A percentile compares a stretch with the other conserved stretches of the same genome.
phyloP scores from a whole-genome alignment of 2,797 vertebrate genomes.

The Leptatherina wallacei region DNA sequence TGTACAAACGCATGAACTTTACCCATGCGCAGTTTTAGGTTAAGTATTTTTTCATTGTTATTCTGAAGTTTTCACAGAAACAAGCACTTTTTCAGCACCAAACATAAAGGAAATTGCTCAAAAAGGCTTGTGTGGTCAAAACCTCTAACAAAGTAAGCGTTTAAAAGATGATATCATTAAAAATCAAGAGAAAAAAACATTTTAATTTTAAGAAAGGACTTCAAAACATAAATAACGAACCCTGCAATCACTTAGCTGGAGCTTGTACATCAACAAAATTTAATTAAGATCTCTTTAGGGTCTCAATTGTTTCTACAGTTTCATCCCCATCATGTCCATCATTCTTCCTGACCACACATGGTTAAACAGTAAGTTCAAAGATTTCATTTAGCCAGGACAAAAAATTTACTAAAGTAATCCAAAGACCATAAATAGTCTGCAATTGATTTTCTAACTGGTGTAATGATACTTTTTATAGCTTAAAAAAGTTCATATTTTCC shows the following conservation, averaged over 20 bases:
- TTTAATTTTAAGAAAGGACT: neutral
- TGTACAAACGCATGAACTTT: neutral
- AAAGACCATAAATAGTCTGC: neutral
- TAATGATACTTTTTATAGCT: neutral
- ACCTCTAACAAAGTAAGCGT: neutral
- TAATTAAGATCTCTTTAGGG: neutral
- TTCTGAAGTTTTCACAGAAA: constrained; percentile 6
- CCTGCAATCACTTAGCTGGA: neutral
- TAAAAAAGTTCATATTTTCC: neutral
- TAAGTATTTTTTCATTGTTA: neutral
- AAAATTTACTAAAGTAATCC: constrained; percentile 13
- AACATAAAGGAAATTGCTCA: neutral
- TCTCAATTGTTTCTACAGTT: neutral
- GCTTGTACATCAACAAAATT: neutral
- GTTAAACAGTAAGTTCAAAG: neutral
- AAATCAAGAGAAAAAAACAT: constrained; percentile 20
- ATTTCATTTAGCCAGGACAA: neutral
- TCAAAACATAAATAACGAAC: neutral
- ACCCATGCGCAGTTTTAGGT: constrained; percentile 15
- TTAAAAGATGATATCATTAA: constrained; percentile 8
- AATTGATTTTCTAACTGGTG: neutral
- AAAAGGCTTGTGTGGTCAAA: constrained; percentile 9
- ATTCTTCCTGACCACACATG: neutral
- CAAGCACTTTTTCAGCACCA: neutral
- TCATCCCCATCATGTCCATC: neutral